Evolutionary conservation across 2,888 invertebrate species (phyloP).

Genomic region (Amiota communis): DNA sequence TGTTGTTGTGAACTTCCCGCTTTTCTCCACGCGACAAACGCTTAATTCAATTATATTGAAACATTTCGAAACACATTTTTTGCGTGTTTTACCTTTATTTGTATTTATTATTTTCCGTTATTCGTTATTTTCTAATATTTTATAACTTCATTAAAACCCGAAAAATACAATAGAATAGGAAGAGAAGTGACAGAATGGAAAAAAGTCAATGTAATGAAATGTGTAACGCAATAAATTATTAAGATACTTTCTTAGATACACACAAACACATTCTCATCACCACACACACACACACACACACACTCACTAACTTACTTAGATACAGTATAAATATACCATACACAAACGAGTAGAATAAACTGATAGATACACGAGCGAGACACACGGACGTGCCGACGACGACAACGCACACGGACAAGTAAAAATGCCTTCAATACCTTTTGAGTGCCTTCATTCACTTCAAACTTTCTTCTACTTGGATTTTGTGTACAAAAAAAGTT

Average conservation of each 20-base stretch:
- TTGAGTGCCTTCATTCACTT: background rate
- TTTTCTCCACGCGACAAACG: background rate
- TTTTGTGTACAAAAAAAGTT: background rate
- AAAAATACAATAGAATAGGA: background rate
- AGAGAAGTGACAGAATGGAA: background rate
- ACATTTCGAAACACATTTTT: constrained; percentile 9
- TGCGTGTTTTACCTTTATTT: background rate
- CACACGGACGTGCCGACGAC: background rate
- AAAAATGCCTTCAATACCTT: background rate
- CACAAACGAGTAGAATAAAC: background rate
- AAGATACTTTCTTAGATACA: constrained; percentile 15
- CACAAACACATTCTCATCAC: constrained; percentile 3
- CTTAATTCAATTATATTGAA: constrained; percentile 12
- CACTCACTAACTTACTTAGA: background rate
- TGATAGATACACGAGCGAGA: background rate
- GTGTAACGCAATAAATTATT: constrained; percentile 20
- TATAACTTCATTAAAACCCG: background rate
- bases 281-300: background rate
- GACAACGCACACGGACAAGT: background rate
- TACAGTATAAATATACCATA: background rate
- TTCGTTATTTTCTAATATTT: background rate
- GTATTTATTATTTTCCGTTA: too few relatives aligned
- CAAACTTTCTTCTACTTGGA: background rate
- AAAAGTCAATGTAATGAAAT: background rate
- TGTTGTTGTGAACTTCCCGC: background rate